Evolutionary conservation across 2,797 vertebrate species (phyloP).

Genomic region (Rhodeus uyekii): DNA sequence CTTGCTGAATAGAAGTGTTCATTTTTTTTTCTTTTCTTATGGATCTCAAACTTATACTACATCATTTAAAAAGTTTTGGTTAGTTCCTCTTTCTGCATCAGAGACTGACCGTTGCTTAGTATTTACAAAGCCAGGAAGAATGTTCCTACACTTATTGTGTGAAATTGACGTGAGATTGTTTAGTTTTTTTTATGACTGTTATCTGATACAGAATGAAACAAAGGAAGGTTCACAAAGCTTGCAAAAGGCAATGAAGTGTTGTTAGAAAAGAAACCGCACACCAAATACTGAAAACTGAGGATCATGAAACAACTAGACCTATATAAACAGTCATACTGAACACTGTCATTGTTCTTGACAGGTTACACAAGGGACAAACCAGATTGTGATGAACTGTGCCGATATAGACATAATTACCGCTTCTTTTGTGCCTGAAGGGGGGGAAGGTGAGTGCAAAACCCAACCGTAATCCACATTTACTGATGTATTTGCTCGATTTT

Average conservation of each 20-base stretch:
- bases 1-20: not conserved
- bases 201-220: conserved; percentile 27
- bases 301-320: not conserved
- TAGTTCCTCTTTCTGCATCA: not conserved
- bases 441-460: conserved; percentile 82
- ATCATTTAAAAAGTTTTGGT: not conserved
- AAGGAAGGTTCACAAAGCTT: not conserved
- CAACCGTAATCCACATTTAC: conserved; percentile 11
- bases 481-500: conserved; percentile 6
- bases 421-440: conserved; percentile 90
- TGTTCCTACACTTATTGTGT: not conserved
- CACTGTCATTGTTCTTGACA: conserved; percentile 68
- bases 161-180: not conserved
- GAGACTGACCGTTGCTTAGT: not conserved
- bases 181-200: conserved; percentile 16
- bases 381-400: conserved; percentile 99
- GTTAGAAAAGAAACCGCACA: conserved; percentile 6
- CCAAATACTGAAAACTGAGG: not conserved
- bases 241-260: conserved; percentile 1
- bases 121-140: not conserved
- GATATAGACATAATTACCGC: conserved; percentile 99
- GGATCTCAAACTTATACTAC: not conserved
- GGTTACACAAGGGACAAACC: conserved; percentile 95
- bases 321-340: not conserved
- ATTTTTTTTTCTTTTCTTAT: no score